phyloP scores from a whole-genome alignment of 2,888 invertebrate genomes.

The Lymantria dispar region DNA sequence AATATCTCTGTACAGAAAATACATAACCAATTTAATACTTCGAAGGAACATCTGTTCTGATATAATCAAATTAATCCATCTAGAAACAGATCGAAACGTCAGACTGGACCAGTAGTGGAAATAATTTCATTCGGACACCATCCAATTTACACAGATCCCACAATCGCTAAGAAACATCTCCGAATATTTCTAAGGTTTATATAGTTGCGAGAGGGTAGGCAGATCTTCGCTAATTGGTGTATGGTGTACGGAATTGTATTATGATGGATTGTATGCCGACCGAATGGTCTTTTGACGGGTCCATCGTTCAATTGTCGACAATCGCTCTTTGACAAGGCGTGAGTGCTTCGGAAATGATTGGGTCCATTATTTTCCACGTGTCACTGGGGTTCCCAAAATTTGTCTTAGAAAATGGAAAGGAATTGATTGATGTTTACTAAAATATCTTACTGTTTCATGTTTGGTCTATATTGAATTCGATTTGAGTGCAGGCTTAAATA shows the following conservation, averaged over 20 bases:
- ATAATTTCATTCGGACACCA: slow-evolving; percentile 64
- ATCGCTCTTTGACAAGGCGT: slow-evolving; percentile 66
- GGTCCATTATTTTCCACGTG: slow-evolving; percentile 66
- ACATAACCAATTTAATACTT: slow-evolving; percentile 9
- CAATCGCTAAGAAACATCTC: slow-evolving; percentile 6
- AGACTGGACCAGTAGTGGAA: slow-evolving; percentile 70
- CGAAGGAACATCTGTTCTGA: slow-evolving; percentile 70
- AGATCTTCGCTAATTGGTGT: slow-evolving; percentile 44
- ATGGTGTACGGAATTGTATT: slow-evolving; percentile 51
- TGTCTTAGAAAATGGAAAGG: slow-evolving; percentile 19
- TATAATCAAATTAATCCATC: slow-evolving; percentile 82
- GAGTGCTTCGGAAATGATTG: slow-evolving; percentile 62
- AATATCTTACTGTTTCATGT: slow-evolving; percentile 6
- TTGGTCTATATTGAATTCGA: background rate
- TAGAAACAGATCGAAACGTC: slow-evolving; percentile 79
- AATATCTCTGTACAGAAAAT: background rate
- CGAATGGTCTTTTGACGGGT: slow-evolving; percentile 71
- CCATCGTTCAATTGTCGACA: slow-evolving; percentile 75
- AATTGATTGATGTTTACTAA: slow-evolving; percentile 26
- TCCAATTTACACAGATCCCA: slow-evolving; percentile 37
- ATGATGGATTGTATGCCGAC: slow-evolving; percentile 73
- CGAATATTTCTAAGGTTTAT: background rate
- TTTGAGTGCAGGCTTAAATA: background rate
- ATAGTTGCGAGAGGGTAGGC: slow-evolving; percentile 10
- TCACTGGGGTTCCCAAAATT: slow-evolving; percentile 26